A percentile compares a stretch with the other conserved stretches of the same genome.
Conservation (phyloP, 2,113 vertebrate species). For the Anas platyrhynchos region DNA sequence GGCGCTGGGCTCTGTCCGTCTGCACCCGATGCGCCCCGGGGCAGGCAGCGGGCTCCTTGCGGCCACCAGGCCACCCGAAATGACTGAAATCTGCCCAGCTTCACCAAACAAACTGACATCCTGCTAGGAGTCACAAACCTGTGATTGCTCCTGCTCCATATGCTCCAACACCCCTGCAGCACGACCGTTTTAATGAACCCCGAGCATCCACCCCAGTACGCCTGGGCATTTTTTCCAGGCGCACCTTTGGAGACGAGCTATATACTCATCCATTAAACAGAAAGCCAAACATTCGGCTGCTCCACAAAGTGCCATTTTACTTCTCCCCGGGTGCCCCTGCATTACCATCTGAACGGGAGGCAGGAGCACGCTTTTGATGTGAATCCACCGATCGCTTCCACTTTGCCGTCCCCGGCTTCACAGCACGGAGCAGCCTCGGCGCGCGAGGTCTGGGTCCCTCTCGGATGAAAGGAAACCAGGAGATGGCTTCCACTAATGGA, state of each 20-base stretch:
- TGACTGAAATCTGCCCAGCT: not conserved
- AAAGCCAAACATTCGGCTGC: not conserved
- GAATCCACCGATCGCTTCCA: not conserved
- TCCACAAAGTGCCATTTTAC: slow-evolving; percentile 15
- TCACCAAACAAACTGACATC: not conserved
- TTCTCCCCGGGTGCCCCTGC: not conserved
- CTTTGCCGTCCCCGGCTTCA: not conserved
- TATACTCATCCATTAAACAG: not conserved
- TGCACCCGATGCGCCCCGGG: rapidly evolving
- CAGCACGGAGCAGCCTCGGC: not conserved
- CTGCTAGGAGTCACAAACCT: not conserved
- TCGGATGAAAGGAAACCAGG: not conserved
- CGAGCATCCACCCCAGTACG: rapidly evolving
- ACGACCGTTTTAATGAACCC: not conserved
- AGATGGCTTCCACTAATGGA: slow-evolving; percentile 3
- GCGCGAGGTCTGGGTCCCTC: not conserved
- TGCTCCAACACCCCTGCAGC: not conserved
- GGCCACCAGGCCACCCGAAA: rapidly evolving
- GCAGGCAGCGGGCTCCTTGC: not conserved
- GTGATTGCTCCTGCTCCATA: not conserved
- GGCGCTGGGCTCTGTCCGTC: rapidly evolving
- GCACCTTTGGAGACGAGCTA: not conserved
- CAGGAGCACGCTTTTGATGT: not conserved
- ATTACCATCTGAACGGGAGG: not conserved
- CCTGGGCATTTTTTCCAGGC: rapidly evolving